Evolutionary conservation across 2,888 invertebrate genomes (phyloP).

Genomic region (Chrysina gloriosa): DNA sequence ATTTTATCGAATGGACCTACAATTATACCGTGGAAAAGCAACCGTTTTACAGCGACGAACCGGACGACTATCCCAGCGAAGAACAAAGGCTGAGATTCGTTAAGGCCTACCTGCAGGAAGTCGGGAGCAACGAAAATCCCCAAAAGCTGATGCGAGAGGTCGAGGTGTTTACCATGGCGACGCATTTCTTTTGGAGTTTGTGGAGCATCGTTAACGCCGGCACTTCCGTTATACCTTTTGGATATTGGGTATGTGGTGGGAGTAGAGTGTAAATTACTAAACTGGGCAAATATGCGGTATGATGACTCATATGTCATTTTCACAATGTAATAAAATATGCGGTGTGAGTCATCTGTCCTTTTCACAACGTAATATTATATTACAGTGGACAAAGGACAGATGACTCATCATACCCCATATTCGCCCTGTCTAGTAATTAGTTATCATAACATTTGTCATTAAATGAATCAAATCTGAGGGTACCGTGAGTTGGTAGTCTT

Average conservation of each 20-base stretch:
- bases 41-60: constrained; percentile 80
- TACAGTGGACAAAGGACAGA: no score
- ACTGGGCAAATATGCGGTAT: no score
- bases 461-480: no score
- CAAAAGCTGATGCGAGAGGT: constrained; percentile 73
- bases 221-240: constrained; percentile 90
- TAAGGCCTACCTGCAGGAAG: constrained; percentile 69
- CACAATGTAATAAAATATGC: no score
- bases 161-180: constrained; percentile 84
- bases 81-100: constrained; percentile 77
- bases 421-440: no score
- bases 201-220: constrained; percentile 93
- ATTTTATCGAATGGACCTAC: constrained; percentile 92
- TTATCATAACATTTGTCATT: no score
- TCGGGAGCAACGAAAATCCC: constrained; percentile 58
- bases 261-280: no score
- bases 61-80: constrained; percentile 77
- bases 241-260: constrained; percentile 83
- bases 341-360: no score
- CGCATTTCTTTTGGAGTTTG: constrained; percentile 93
- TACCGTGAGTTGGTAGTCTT: no score
- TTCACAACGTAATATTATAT: no score
- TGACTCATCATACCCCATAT: no score
- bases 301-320: no score
- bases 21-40: constrained; percentile 84